Conservation (phyloP, 2,113 vertebrate genomes). For the Passer montanus region DNA sequence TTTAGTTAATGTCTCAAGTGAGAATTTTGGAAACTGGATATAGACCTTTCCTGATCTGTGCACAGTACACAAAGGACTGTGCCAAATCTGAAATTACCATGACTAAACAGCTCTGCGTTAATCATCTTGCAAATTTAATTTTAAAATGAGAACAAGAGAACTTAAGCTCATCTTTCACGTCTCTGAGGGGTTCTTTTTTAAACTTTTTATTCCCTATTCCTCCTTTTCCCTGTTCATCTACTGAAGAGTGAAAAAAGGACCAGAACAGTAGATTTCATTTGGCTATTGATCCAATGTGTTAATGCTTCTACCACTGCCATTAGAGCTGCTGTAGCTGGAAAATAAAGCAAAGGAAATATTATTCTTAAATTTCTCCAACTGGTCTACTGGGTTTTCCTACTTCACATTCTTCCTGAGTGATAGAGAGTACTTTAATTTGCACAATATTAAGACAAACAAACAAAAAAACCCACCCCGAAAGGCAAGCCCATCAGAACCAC, state of each 20-base stretch:
- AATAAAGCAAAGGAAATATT: neutral
- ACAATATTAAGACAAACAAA: neutral
- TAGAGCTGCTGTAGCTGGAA: neutral
- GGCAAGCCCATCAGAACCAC: neutral
- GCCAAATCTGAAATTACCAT: neutral
- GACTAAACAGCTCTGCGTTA: neutral
- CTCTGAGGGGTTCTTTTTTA: neutral
- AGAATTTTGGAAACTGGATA: neutral
- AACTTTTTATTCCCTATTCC: neutral
- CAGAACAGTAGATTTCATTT: neutral
- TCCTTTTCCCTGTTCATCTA: neutral
- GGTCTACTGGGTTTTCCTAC: neutral
- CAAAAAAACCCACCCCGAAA: neutral
- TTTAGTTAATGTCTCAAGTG: neutral
- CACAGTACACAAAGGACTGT: neutral
- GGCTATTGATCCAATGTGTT: neutral
- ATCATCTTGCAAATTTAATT: constrained; percentile 1
- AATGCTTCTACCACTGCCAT: neutral
- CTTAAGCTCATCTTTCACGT: neutral
- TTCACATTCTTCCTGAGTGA: neutral
- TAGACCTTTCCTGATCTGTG: neutral
- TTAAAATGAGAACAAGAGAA: neutral
- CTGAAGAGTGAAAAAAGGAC: neutral
- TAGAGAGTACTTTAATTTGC: neutral
- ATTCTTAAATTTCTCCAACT: neutral